Evolutionary conservation across 92 coral and sea anemone species (phyloP), one percentile per base, ranked within the genome.

Genomic region (Meandrina meandrites): DNA sequence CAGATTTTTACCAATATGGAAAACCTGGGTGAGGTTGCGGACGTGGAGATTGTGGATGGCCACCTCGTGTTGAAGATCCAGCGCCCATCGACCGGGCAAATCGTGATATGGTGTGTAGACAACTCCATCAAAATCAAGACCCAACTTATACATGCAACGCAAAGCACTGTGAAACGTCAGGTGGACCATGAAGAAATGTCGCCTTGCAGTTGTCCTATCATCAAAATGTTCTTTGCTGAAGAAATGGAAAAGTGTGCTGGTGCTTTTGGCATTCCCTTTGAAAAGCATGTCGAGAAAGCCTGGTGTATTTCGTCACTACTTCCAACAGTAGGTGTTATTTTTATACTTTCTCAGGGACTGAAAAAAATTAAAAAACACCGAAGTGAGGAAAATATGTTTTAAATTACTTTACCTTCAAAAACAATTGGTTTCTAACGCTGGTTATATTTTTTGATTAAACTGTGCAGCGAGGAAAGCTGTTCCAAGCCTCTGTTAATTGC

Each of bases 181-280:
- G n/a, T 69, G 30, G 15, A 5, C 75, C 75, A 15, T 15, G 73
- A 69, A 31, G 42, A 69, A 69, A 34, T 31, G 34, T 13, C 21
- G 30, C 19, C 40, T 18, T 69, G 75, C 75, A 31, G 21, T 31
- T 69, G 75, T 34, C 37, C 75, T 13, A 15, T 31, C 3, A 69
- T 69, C 37, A 34, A 69, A 16, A 16, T 69, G 42, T 31, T 69
- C 75, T 30, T 69, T 34, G 75, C 40, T 69, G 75, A 69, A 15
- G 37, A 69, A 69, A 69, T 69, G 75, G 40, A 69, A 69, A 69
- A 8, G 30, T 69, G 75, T 31, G 75, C 75, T 69, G 36, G 75
- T 31, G 12, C 18, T 69, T 32, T 15, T 69, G 75, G 75, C 5
- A 27, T 69, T 31, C 75, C 18, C 37, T 69, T 69, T 34, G 75